Percentiles rank a stretch among this genome's conserved stretches.
Conservation (phyloP, 92 coral and sea anemone genomes). For the Porites evermanni region DNA sequence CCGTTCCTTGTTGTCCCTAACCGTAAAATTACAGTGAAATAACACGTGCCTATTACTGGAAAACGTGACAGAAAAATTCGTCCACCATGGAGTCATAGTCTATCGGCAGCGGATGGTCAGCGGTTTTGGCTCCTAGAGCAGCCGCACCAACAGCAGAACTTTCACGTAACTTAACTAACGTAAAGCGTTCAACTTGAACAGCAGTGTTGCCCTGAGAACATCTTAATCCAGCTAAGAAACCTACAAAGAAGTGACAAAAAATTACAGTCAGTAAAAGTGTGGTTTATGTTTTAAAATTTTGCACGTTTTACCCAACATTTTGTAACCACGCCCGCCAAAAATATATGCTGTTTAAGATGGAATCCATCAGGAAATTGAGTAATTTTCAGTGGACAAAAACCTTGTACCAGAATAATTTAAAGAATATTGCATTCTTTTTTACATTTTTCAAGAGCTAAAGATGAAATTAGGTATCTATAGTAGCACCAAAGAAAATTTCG, state of each 20-base stretch:
- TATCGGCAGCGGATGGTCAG: slow-evolving; percentile 69
- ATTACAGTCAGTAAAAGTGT: not conserved
- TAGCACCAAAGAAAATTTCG: too few species aligned
- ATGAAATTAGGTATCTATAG: too few species aligned
- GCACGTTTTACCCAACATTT: too few species aligned
- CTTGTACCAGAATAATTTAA: too few species aligned
- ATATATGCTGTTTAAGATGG: too few species aligned
- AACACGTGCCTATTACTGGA: not conserved
- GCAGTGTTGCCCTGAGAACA: slow-evolving; percentile 32
- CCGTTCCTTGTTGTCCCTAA: not conserved
- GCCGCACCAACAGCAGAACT: slow-evolving; percentile 96
- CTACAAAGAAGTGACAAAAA: slow-evolving; percentile 50
- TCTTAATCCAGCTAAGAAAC: slow-evolving; percentile 79
- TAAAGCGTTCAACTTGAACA: slow-evolving; percentile 63
- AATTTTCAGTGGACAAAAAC: too few species aligned
- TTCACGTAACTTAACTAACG: slow-evolving; percentile 73
- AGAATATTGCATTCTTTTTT: too few species aligned
- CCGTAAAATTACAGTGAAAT: not conserved
- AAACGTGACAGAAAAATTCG: slow-evolving; percentile 66
- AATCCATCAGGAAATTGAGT: too few species aligned
- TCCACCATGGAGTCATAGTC: slow-evolving; percentile 81
- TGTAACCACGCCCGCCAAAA: too few species aligned
- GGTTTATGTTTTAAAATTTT: not conserved
- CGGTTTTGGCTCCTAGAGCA: slow-evolving; percentile 87
- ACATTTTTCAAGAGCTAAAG: too few species aligned